phyloP scores from a whole-genome alignment of 2,113 vertebrate genomes.

The Eolophus roseicapilla region DNA sequence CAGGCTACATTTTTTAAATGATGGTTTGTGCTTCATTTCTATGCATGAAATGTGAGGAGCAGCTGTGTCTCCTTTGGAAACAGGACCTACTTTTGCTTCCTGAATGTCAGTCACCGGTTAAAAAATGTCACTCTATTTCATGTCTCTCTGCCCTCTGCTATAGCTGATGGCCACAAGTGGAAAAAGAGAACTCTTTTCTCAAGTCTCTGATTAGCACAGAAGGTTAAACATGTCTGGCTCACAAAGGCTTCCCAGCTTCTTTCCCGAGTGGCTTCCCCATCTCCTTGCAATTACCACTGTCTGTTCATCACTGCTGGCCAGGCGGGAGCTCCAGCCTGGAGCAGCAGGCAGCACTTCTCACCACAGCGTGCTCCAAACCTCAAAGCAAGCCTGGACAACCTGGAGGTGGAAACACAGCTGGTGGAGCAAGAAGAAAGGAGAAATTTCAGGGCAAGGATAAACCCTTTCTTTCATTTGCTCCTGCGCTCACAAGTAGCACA shows the following conservation, averaged over 20 bases:
- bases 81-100: not conserved
- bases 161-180: not conserved
- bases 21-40: not conserved
- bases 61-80: not conserved
- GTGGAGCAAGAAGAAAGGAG: not conserved
- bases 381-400: not conserved
- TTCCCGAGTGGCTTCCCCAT: not conserved
- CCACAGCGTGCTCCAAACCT: accelerated
- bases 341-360: not conserved
- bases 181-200: not conserved
- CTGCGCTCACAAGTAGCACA: not conserved
- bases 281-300: not conserved
- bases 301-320: not conserved
- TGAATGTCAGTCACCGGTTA: not conserved
- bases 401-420: not conserved
- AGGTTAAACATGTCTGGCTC: not conserved
- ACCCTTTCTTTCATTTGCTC: not conserved
- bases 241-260: not conserved
- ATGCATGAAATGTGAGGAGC: not conserved
- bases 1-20: not conserved
- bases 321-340: not conserved
- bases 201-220: not conserved
- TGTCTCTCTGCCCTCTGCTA: not conserved
- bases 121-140: not conserved
- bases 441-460: not conserved